Percentiles rank a stretch among this genome's conserved stretches.
These are phyloP conservation scores for Morelia viridis DNA, from an alignment of 2,797 vertebrate genomes.

Conservation along the genomic window DNA sequence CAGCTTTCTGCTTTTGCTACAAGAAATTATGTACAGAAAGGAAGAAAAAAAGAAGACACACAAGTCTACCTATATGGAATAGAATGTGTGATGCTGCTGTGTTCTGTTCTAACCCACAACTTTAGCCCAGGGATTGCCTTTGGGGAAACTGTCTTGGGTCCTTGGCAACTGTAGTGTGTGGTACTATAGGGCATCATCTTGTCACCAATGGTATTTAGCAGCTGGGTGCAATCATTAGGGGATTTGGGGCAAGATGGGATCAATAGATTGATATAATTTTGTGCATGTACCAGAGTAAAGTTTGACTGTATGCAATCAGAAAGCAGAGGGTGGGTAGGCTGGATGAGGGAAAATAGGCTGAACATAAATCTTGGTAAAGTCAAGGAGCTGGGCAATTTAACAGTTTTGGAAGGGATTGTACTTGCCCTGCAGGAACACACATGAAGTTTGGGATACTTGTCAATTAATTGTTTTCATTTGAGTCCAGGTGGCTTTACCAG, in stretches of 20 bases:
- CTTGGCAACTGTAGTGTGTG: not conserved
- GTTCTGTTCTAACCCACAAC: not conserved
- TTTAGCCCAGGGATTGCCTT: not conserved
- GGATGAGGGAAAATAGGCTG: too few relatives aligned
- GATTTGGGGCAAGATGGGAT: not conserved
- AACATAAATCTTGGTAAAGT: too few relatives aligned
- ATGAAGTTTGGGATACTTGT: too few relatives aligned
- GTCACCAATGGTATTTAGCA: not conserved
- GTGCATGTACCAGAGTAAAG: too few relatives aligned
- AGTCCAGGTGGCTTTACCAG: too few relatives aligned
- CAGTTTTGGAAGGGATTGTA: too few relatives aligned
- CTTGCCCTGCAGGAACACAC: too few relatives aligned
- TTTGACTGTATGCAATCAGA: too few relatives aligned
- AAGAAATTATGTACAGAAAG: not conserved
- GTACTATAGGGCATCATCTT: not conserved
- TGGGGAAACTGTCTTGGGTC: not conserved
- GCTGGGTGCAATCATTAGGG: not conserved
- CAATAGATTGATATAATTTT: too few relatives aligned
- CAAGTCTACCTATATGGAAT: not conserved
- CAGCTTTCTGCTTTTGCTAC: conserved; percentile 12
- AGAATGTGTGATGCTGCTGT: not conserved
- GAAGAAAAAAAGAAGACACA: not conserved
- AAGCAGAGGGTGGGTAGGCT: too few relatives aligned
- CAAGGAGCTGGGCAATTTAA: too few relatives aligned
- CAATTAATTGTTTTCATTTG: too few relatives aligned